Evolutionary conservation across 2,113 vertebrate species (phyloP).

Genomic region (Zosterops hypoxanthus): DNA sequence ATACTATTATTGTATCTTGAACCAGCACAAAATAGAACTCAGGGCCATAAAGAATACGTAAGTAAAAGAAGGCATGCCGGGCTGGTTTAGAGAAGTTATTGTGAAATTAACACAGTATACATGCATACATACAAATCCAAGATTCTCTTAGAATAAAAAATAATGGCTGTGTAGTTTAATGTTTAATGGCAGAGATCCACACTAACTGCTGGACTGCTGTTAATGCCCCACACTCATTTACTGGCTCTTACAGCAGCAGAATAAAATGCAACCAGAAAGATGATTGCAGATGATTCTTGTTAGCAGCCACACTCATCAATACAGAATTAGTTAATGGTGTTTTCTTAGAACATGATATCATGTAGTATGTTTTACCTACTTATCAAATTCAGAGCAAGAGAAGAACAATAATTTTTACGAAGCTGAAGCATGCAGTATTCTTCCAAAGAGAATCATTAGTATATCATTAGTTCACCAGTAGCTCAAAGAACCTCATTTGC

Average conservation of each 20-base stretch:
- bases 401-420: background rate
- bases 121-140: constrained; percentile 5
- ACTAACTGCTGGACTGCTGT: constrained; percentile 33
- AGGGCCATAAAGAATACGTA: background rate
- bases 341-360: background rate
- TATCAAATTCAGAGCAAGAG: background rate
- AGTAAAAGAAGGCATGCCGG: background rate
- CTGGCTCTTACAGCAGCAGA: background rate
- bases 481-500: background rate
- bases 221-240: constrained; percentile 17
- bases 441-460: background rate
- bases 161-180: background rate
- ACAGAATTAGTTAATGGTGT: background rate
- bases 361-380: background rate
- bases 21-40: background rate
- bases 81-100: background rate
- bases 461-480: background rate
- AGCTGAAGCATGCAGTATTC: background rate
- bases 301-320: background rate
- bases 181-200: background rate
- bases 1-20: background rate
- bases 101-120: constrained; percentile 15
- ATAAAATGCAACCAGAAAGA: background rate
- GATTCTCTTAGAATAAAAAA: constrained; percentile 31
- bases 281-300: background rate